Evolutionary conservation across 2,113 vertebrate species (phyloP).

Genomic region (Oreochromis niloticus): DNA sequence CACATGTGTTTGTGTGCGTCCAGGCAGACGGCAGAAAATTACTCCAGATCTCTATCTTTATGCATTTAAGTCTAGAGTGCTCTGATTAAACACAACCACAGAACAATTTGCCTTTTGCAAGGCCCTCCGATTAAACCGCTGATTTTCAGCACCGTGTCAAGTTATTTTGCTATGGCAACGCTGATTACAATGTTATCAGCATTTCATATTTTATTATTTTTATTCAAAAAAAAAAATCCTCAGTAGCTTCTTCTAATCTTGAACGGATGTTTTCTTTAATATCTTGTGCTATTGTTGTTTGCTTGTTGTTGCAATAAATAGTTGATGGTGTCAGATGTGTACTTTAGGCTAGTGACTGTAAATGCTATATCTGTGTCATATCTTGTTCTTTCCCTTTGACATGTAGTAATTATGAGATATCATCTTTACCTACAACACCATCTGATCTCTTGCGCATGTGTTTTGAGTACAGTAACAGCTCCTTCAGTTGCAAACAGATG

Average conservation of each 20-base stretch:
- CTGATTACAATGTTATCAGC: constrained; percentile 57
- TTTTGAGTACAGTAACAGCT: constrained; percentile 46
- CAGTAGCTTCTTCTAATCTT: background rate
- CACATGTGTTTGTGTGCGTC: constrained; percentile 69
- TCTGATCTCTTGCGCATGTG: constrained; percentile 51
- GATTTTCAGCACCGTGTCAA: constrained; percentile 60
- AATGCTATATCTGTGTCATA: constrained; percentile 22
- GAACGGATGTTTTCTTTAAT: background rate
- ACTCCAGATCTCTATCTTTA: constrained; percentile 68
- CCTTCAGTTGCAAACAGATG: constrained; percentile 60
- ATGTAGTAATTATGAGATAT: constrained; percentile 42
- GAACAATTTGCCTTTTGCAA: constrained; percentile 64
- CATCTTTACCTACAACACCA: constrained; percentile 49
- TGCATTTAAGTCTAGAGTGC: constrained; percentile 63
- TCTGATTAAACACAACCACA: constrained; percentile 69
- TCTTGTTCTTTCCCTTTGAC: constrained; percentile 23
- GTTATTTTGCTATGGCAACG: constrained; percentile 59
- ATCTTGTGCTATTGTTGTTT: background rate
- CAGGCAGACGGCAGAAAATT: constrained; percentile 74
- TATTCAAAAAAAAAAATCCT: background rate
- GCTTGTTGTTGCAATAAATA: background rate
- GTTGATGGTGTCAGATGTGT: background rate
- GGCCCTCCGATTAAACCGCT: constrained; percentile 48
- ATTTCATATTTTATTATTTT: constrained; percentile 1
- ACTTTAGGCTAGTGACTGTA: background rate